Base-by-base conservation (phyloP, 2,113 vertebrate species). In the Octodon degus region DNA sequence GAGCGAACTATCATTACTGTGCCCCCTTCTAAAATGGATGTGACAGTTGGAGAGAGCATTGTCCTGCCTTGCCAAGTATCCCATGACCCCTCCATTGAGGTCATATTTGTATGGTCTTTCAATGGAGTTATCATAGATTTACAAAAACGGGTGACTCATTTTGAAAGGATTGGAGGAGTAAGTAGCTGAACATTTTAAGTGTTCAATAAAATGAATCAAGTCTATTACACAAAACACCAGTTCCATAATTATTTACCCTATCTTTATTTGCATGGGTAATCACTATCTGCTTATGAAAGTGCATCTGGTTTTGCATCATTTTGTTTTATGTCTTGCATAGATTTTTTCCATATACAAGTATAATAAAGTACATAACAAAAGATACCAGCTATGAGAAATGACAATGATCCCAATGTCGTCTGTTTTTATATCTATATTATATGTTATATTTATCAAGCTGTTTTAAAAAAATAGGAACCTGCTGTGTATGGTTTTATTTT, bases 91-190 rank as follows among this genome's bases (percentile, higher is more conserved):
- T 99, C 99, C 0, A 32, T 99, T 83, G 98, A 97, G 5, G 98
- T 99, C 60, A 4, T 40, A 0, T 99, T 99, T 97, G 98, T 98
- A 0, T 99, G 99, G 99, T 99, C 99, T 20, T 99, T 99, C 98
- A 99, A 99, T 2, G 99, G 99, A 55, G 98, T 98, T 76, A 81
- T 97, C n/a, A 98, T 99, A 13, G 98, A 99, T 96, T 97, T 99
- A 93, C 98, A 91, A 93, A 98, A 98, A 97, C 98, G 98, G 94
- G 90, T 95, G 9, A 98, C 99, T 80, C 98, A 99, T 98, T 99
- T 99, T 95, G 99, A 99, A 96, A 99, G 99, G 98, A 99, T 99
- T 53, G 99, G 99, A 97, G 99, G 99, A 82, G 99, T 99, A 98
- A 97, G 99, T 99, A 95, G 81, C 82, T 88, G 22, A 40, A 93